phyloP scores from a whole-genome alignment of 2,797 vertebrate species.

The Cyclura pinguis region DNA sequence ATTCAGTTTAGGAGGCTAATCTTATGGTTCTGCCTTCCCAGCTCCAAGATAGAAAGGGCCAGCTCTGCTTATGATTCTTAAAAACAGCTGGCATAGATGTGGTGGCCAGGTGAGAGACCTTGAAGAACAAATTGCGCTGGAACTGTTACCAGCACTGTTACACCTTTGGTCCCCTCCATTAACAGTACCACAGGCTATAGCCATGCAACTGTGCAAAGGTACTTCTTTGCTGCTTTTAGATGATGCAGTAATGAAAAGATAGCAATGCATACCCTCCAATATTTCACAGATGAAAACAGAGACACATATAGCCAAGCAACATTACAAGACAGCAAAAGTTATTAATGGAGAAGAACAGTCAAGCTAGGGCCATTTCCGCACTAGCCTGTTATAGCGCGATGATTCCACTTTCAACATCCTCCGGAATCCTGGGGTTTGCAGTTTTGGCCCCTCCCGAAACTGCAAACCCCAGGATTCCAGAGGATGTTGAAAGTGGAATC shows the following conservation, averaged over 20 bases:
- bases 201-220: background rate
- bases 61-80: background rate
- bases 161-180: background rate
- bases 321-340: too few relatives aligned
- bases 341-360: too few relatives aligned
- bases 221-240: background rate
- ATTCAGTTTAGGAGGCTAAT: slow-evolving; percentile 13
- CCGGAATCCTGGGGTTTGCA: too few relatives aligned
- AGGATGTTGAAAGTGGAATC: too few relatives aligned
- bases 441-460: too few relatives aligned
- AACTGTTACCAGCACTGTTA: background rate
- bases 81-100: background rate
- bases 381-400: too few relatives aligned
- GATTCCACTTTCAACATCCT: too few relatives aligned
- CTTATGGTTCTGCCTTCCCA: background rate
- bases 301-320: too few relatives aligned
- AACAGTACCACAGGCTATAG: background rate
- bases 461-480: too few relatives aligned
- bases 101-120: background rate
- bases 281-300: too few relatives aligned
- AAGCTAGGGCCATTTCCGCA: too few relatives aligned
- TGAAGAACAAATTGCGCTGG: background rate
- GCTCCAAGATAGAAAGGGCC: background rate
- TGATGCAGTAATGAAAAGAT: background rate
- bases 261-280: background rate